Conservation (phyloP, 1,140 invertebrate genomes). For the Mercenaria mercenaria region DNA sequence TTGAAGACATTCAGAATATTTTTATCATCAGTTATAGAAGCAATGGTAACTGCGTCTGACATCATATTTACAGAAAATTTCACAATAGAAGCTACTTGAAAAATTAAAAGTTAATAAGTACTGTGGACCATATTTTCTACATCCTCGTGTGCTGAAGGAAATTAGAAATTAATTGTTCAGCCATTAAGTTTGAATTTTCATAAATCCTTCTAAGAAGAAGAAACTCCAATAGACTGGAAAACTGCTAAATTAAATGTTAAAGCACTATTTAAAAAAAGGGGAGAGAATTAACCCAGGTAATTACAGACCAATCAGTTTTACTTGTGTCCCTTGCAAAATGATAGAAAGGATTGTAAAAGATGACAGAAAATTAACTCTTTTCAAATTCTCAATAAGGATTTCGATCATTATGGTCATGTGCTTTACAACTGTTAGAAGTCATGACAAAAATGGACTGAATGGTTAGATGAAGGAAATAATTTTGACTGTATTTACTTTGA, state of each 20-base stretch:
- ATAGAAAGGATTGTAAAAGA: slow-evolving; percentile 18
- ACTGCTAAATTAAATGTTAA: neutral
- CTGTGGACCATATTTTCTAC: slow-evolving; percentile 16
- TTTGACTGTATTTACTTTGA: slow-evolving; percentile 33
- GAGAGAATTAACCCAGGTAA: neutral
- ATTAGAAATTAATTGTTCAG: neutral
- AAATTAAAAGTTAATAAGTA: neutral
- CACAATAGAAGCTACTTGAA: slow-evolving; percentile 1
- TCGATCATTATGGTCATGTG: neutral
- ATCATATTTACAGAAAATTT: neutral
- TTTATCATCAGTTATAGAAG: neutral
- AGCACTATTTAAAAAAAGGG: slow-evolving; percentile 7
- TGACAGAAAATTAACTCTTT: neutral
- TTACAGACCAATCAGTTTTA: slow-evolving; percentile 27
- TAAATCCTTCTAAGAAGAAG: neutral
- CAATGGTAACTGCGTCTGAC: neutral
- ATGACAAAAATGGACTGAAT: slow-evolving; percentile 38
- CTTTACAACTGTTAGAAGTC: slow-evolving; percentile 2
- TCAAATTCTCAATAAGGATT: slow-evolving; percentile 19
- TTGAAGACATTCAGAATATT: slow-evolving; percentile 7
- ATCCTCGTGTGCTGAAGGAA: slow-evolving; percentile 32
- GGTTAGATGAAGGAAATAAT: neutral
- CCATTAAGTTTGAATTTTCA: neutral
- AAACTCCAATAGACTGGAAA: slow-evolving; percentile 16
- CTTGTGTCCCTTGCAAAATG: slow-evolving; percentile 28